Base-by-base conservation (phyloP, 2,113 vertebrate species). In the Caloenas nicobarica region DNA sequence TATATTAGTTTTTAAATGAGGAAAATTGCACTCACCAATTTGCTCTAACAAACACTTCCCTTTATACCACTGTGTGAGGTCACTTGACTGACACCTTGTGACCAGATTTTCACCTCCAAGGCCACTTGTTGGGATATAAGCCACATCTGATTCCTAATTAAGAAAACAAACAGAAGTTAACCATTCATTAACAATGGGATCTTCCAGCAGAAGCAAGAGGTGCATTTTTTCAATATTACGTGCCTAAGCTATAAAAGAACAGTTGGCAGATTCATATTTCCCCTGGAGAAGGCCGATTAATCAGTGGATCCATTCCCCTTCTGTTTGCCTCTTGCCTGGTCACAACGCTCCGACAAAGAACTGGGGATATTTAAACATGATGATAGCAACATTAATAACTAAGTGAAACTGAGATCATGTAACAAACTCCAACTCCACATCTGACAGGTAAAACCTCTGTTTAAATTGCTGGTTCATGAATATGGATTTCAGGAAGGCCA, bases 81-180 rank as follows among this genome's bases (percentile, higher is more conserved):
- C 97, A 78, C 98, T 94, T 44, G 98, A 98, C 81, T 98, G 97
- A 96, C 99, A 94, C 93, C 96, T 98, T 84, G 97, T 98, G 62
- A 98, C 95, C 62, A 99, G 98, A 97, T 99, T 99, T 97, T 99
- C 99, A 92, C 99, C 99, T 76, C 99, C 99, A 79, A 99, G 98
- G 68, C 99, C 99, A 89, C 99, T 99, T 19, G 99, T 99, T 68
- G 99, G 99, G 95, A 99, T 97, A 97, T 98, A 99, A 97, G 98
- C 99, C 61, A 99, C 99, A 97, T 99, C 99, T 42, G 98, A 99
- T 51, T 99, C 99, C 99, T 99, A 94, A 48, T 94, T 89, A 95
- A 92, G 80, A 96, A 91, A 97, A 94, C 23, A 76, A 65, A 79
- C 58, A 57, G 85, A 89, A 70, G 7, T 57, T 78, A 78, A 80